These are phyloP conservation scores for Equus quagga DNA, from an alignment of 2,113 vertebrate species.

Conservation along the genomic window DNA sequence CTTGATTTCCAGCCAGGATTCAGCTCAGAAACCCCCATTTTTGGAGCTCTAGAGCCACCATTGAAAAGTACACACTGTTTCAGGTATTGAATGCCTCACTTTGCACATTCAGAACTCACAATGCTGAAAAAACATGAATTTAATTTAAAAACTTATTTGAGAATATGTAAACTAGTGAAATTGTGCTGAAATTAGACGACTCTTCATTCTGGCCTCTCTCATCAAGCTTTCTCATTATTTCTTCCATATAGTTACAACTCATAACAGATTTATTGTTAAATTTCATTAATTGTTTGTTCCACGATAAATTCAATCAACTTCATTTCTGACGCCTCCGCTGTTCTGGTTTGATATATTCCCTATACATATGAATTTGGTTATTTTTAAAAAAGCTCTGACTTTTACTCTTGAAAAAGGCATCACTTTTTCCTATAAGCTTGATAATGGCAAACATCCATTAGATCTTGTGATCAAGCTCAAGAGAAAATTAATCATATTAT, in stretches of 20 bases:
- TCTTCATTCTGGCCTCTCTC: not conserved
- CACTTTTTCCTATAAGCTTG: not conserved
- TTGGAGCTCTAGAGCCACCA: not conserved
- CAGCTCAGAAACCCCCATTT: not conserved
- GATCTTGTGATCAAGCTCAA: not conserved
- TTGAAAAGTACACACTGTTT: not conserved
- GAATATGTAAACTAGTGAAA: not conserved
- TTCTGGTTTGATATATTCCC: not conserved
- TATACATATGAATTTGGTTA: not conserved
- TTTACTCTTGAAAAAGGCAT: not conserved
- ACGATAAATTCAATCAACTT: not conserved
- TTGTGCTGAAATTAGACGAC: not conserved
- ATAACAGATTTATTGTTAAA: not conserved
- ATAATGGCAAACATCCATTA: not conserved
- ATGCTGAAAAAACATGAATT: not conserved
- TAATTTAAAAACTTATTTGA: not conserved
- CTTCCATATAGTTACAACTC: not conserved
- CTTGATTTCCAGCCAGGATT: not conserved
- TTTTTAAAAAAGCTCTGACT: not conserved
- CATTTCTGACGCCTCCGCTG: not conserved
- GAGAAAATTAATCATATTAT: not conserved
- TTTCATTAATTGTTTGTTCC: not conserved
- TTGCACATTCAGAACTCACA: slow-evolving; percentile 3
- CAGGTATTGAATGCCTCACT: not conserved
- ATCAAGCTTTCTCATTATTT: not conserved